phyloP scores from a whole-genome alignment of 2,888 invertebrate genomes.

The Rhagophthalmus giganteus region DNA sequence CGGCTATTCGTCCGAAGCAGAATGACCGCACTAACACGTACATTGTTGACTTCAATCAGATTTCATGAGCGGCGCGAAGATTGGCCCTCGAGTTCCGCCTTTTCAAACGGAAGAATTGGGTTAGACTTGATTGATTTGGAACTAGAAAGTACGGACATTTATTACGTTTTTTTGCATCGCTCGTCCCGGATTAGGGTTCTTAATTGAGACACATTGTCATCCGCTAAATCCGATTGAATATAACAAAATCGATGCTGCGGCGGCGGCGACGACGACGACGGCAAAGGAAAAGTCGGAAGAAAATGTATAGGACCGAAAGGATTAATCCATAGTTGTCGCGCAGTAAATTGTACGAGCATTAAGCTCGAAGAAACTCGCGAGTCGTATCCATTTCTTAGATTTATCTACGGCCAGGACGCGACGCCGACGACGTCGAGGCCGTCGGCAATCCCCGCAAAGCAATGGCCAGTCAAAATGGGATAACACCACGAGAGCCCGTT shows the following conservation, averaged over 20 bases:
- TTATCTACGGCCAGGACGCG: slow-evolving; percentile 8
- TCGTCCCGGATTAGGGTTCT: slow-evolving; percentile 9
- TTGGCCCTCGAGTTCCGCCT: slow-evolving; percentile 22
- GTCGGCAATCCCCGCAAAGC: no score
- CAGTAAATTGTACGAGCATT: slow-evolving; percentile 15
- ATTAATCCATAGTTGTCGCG: slow-evolving; percentile 16
- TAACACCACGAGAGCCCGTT: no score
- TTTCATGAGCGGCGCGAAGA: slow-evolving; percentile 31
- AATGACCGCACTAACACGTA: slow-evolving; percentile 37
- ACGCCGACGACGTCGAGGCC: no score
- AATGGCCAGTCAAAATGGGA: no score
- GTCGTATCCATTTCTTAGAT: slow-evolving; percentile 8
- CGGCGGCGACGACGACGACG: no score
- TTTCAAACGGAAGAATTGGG: slow-evolving; percentile 27
- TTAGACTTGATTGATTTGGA: slow-evolving; percentile 23
- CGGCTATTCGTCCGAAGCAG: slow-evolving; percentile 30
- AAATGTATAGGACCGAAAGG: slow-evolving; percentile 7
- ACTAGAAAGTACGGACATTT: slow-evolving; percentile 17
- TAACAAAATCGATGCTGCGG: slow-evolving; percentile 13
- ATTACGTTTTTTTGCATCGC: slow-evolving; percentile 22
- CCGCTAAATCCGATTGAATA: slow-evolving; percentile 9
- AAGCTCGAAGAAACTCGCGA: slow-evolving; percentile 3
- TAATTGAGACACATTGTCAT: slow-evolving; percentile 23
- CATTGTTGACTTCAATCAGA: slow-evolving; percentile 38
- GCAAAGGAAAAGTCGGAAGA: not conserved